Base-by-base conservation (phyloP, 1,140 invertebrate species). In the Drosophila nikananu region DNA sequence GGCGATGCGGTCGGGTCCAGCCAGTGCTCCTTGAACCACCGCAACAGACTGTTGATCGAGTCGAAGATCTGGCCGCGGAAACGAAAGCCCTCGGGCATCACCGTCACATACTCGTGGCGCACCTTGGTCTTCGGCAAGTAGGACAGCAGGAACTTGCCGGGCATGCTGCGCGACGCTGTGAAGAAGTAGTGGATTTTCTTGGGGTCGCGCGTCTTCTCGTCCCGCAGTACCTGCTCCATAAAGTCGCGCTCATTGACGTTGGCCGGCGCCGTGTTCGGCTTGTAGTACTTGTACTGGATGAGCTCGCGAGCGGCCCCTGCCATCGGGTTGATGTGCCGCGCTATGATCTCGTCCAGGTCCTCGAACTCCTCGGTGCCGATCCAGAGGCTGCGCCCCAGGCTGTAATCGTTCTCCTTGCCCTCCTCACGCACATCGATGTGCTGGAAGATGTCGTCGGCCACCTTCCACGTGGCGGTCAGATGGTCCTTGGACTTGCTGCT, bases 21-120 rank as follows among this genome's bases (percentile, higher is more conserved):
- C 94, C 98, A 99, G 92, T 99, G 98, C 93, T 98, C 97, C 92
- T 99, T 99, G 93, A 99, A 99, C 98, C 98, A 99, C 58, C 97
- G 95, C 77, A 99, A 95, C 10, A 99, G 91, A 3, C 96, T 95
- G 61, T 95, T 96, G 0, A 99, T 94, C 2, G 96, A 96, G 62
- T 97, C 96, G 93, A 99, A 99, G 83, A 96, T 96, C 91, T 98
- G 96, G 59, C 96, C 95, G 35, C 99, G 94, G 93, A 98, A 99
- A 54, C 96, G 95, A 87, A 98, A 98, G 17, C 99, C 99, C 71
- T 99, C 97, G 0, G 98, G 97, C 9, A 96, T 96, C 0, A 99
- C 96, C 0, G 97, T 97, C 1, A 99, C 95, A 91, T 96, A 99
- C 93, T 99, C 99, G 93, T 99, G 98, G 7, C 96, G 95, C 64